Evolutionary conservation across 2,888 invertebrate genomes (phyloP).

Genomic region (Ennomos erosarius): DNA sequence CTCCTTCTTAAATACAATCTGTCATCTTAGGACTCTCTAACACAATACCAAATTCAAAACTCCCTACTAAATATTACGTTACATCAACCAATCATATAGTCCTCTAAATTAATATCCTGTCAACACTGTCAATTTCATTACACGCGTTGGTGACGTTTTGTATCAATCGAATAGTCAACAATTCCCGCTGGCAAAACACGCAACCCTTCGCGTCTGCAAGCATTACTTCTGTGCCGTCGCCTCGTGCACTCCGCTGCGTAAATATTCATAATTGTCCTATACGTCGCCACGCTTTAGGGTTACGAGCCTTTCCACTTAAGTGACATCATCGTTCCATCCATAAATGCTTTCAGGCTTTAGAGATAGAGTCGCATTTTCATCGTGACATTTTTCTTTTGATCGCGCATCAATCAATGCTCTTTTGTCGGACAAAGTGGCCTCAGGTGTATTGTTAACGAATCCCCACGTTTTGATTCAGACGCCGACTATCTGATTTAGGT

Average conservation of each 20-base stretch:
- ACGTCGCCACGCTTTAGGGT: conserved; percentile 54
- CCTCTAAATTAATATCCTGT: conserved; percentile 35
- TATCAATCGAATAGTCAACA: conserved; percentile 43
- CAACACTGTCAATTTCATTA: conserved; percentile 37
- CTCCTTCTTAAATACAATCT: too few species aligned
- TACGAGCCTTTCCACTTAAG: conserved; percentile 42
- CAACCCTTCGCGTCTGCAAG: conserved; percentile 64
- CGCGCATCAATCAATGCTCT: conserved; percentile 55
- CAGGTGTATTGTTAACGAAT: conserved; percentile 60
- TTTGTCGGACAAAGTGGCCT: conserved; percentile 60
- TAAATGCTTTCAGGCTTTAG: conserved; percentile 35
- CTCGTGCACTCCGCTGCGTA: conserved; percentile 61
- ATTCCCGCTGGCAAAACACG: conserved; percentile 48
- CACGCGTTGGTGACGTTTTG: conserved; percentile 39
- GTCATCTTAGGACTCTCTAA: too few species aligned
- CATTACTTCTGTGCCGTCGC: conserved; percentile 69
- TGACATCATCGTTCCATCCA: conserved; percentile 32
- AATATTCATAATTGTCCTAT: conserved; percentile 71
- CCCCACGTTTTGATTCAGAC: conserved; percentile 46
- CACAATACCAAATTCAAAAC: neutral
- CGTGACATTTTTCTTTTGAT: conserved; percentile 40
- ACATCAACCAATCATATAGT: conserved; percentile 30
- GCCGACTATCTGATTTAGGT: conserved; percentile 39
- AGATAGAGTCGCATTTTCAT: conserved; percentile 42
- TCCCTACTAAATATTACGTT: conserved; percentile 30